Conservation (phyloP, 2,113 vertebrate species). For the Pygoscelis antarcticus region DNA sequence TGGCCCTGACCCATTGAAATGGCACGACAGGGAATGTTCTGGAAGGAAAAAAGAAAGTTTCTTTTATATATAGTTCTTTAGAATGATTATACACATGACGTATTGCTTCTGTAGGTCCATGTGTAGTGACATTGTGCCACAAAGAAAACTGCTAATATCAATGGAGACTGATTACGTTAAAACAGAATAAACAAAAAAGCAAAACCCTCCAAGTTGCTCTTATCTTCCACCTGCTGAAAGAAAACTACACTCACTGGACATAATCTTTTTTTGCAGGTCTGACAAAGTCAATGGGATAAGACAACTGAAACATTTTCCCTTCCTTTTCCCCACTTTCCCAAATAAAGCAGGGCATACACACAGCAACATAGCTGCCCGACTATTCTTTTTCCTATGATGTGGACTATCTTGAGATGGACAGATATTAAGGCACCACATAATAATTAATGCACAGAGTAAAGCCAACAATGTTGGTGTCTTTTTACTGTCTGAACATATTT, state of each 20-base stretch:
- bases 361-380: background rate
- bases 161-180: background rate
- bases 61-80: background rate
- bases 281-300: background rate
- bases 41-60: background rate
- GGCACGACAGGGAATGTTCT: slow-evolving; percentile 77
- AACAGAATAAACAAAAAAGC: background rate
- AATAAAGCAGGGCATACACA: background rate
- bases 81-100: background rate
- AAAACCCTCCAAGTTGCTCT: background rate
- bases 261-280: background rate
- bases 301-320: background rate
- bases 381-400: background rate
- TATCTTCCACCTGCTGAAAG: background rate
- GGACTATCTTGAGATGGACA: background rate
- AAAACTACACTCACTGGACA: background rate
- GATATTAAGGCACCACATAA: background rate
- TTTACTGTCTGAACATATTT: background rate
- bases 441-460: background rate
- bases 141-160: background rate
- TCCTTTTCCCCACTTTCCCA: background rate
- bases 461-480: background rate
- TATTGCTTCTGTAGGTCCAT: background rate
- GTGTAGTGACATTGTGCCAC: background rate
- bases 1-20: slow-evolving; percentile 90